phyloP scores from a whole-genome alignment of 2,113 vertebrate species.

The Acrocephalus arundinaceus region DNA sequence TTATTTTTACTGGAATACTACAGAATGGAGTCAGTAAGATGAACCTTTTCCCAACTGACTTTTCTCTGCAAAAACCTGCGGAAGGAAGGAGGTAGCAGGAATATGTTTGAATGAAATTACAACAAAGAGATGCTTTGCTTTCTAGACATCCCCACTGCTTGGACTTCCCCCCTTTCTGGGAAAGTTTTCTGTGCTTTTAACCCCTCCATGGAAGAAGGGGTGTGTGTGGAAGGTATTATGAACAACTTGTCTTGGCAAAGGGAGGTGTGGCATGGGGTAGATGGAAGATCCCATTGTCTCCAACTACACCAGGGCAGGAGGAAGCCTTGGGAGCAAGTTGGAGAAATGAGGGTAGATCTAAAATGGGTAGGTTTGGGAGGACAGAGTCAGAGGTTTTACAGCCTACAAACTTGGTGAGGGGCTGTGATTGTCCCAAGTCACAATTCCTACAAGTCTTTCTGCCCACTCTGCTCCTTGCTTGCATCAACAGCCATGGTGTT shows the following conservation, averaged over 20 bases:
- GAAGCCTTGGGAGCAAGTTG: not conserved
- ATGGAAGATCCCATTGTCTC: not conserved
- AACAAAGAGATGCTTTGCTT: conserved; percentile 25
- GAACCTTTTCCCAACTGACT: conserved; percentile 11
- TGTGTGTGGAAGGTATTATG: not conserved
- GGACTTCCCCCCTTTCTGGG: not conserved
- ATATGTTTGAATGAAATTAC: conserved; percentile 54
- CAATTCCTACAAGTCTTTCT: not conserved
- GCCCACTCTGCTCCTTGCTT: not conserved
- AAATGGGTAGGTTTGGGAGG: not conserved
- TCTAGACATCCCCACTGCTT: not conserved
- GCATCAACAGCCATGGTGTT: not conserved
- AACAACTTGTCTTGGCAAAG: not conserved
- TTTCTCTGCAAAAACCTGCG: not conserved
- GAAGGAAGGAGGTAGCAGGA: conserved; percentile 28
- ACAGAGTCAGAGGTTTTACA: not conserved
- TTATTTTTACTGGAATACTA: conserved; percentile 65
- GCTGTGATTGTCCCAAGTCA: not conserved
- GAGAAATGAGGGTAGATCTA: rapidly evolving
- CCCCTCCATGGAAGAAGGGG: not conserved
- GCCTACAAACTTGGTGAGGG: not conserved
- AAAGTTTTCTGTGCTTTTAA: not conserved
- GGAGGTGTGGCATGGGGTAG: not conserved
- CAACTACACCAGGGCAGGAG: rapidly evolving
- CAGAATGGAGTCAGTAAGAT: conserved; percentile 40